Conservation (phyloP, 2,113 vertebrate genomes). For the Isichthys henryi region DNA sequence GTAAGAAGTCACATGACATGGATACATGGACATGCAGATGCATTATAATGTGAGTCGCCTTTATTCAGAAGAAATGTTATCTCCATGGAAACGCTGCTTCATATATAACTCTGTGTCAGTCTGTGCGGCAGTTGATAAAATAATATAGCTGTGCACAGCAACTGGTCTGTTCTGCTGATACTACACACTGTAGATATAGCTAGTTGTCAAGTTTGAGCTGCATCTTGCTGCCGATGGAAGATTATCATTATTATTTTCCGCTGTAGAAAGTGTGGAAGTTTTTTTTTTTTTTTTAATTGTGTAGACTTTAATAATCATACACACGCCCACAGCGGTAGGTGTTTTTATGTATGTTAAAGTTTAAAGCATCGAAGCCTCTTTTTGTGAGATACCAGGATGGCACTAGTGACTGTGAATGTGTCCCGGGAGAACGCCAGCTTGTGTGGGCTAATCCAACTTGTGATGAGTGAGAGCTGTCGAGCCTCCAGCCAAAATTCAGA, state of each 20-base stretch:
- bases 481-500: background rate
- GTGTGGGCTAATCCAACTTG: background rate
- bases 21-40: slow-evolving; percentile 11
- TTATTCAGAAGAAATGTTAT: slow-evolving; percentile 40
- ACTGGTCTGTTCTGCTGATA: background rate
- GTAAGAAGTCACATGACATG: slow-evolving; percentile 6
- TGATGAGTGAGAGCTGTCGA: background rate
- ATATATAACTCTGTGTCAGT: background rate
- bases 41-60: slow-evolving; percentile 49
- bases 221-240: background rate
- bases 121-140: background rate
- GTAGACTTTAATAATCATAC: background rate
- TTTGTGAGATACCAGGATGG: background rate
- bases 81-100: background rate
- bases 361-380: background rate
- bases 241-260: background rate
- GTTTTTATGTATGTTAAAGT: background rate
- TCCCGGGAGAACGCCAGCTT: background rate
- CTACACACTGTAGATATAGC: background rate
- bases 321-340: background rate
- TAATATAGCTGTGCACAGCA: background rate
- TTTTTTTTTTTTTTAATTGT: background rate
- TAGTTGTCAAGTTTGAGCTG: background rate
- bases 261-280: background rate
- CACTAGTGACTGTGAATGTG: background rate